Base-by-base conservation (phyloP, 2,888 invertebrate species). In the Argynnis bischoffii region DNA sequence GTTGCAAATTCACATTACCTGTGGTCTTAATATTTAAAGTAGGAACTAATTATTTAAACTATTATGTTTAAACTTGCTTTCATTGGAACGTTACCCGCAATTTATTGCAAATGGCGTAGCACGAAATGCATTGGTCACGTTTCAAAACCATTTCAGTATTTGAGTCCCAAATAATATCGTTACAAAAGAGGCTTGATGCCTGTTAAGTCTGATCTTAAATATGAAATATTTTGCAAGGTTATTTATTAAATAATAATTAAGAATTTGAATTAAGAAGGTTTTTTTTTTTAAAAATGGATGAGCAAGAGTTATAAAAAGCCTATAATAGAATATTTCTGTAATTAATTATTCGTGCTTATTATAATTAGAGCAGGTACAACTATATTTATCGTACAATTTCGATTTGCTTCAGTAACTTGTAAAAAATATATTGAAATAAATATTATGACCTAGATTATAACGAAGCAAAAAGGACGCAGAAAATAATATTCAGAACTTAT, bases 101-200 rank as follows among this genome's bases (percentile, higher is more conserved):
- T 70, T 69, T 67, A 63, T 72, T 71, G 51, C 67, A 46, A 73
- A 74, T 73, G 74, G 69, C 66, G 59, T 74, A 69, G 63, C 75
- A 75, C 74, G 76, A 79, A 77, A 71, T 70, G 71, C 69, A 77
- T 80, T 74, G 64, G 77, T 75, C 74, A 78, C 75, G 79, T 67
- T 66, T 47, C 48, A 51, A 56, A 59, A 55, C 31, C 57, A 51
- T 77, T 73, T 73, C 69, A 73, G 70, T 70, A 65, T 66, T 72
- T 74, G 41, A 55, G 59, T 35, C 76, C 67, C 51, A 51, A 67
- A 69, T 54, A 69, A 68, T 68, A 65, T 54, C 67, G 55, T 70
- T 63, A 63, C 70, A 67, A 63, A 63, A 66, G 57, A 21, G 57
- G 51, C 60, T 60, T 54, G 53, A 48, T 60, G 67, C 31, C 55